phyloP scores from a whole-genome alignment of 2,113 vertebrate species.

The Taurulus bubalis region DNA sequence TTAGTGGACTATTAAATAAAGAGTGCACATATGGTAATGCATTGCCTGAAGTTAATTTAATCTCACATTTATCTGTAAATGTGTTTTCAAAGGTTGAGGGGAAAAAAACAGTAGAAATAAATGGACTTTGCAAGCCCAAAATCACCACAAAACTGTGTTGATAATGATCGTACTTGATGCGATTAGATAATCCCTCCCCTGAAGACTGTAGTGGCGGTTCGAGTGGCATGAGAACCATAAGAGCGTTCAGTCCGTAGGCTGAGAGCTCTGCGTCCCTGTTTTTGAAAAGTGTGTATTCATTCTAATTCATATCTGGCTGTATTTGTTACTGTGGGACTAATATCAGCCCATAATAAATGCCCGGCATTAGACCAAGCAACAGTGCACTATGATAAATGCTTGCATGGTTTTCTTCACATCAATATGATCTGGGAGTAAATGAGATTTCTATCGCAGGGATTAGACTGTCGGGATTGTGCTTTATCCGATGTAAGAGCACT shows the following conservation, averaged over 20 bases:
- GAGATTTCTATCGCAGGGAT: constrained; percentile 58
- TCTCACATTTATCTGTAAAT: no score
- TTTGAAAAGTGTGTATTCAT: constrained; percentile 8
- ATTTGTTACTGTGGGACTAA: constrained; percentile 26
- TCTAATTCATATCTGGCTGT: neutral
- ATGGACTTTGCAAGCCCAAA: neutral
- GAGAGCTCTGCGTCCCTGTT: neutral
- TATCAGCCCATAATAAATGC: constrained; percentile 35
- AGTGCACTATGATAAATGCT: constrained; percentile 15
- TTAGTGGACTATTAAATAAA: no score
- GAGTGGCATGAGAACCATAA: constrained; percentile 12
- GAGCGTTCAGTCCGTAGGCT: neutral
- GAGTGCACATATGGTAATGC: no score
- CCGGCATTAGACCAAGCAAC: constrained; percentile 1
- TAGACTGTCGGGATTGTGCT: constrained; percentile 22
- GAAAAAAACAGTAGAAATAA: neutral
- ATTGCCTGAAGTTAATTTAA: no score
- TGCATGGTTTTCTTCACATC: constrained; percentile 34
- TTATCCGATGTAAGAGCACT: constrained; percentile 36
- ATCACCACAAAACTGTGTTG: constrained; percentile 4
- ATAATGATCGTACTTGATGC: neutral
- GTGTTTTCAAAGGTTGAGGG: no score
- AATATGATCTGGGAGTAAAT: constrained; percentile 31
- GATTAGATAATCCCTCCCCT: constrained; percentile 15
- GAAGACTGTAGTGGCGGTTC: constrained; percentile 12